Evolutionary conservation across 2,797 vertebrate species (phyloP).

Genomic region (Onychomys arenicola): DNA sequence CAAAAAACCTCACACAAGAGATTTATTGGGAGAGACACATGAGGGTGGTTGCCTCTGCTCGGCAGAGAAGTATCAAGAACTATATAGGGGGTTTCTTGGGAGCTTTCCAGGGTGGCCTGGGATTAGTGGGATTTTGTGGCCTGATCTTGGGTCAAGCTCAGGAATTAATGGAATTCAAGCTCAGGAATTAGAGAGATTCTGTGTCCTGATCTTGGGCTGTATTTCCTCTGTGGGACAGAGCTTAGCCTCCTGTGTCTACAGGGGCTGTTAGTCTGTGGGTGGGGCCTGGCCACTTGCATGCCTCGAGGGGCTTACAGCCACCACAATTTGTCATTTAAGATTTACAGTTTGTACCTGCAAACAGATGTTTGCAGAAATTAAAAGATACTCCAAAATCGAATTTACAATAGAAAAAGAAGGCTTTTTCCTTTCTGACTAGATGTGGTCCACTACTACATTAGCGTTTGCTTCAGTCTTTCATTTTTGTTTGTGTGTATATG

Average conservation of each 20-base stretch:
- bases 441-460: background rate
- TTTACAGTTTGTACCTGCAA: background rate
- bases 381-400: background rate
- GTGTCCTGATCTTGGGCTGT: background rate
- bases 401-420: background rate
- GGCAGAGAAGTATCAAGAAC: background rate
- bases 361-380: constrained; percentile 7
- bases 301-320: background rate
- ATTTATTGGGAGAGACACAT: background rate
- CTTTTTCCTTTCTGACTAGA: background rate
- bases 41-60: background rate
- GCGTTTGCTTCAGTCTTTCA: background rate
- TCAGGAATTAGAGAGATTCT: background rate
- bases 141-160: background rate
- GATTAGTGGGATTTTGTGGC: background rate
- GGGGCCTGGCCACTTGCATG: background rate
- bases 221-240: background rate
- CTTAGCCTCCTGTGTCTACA: background rate
- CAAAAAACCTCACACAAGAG: background rate
- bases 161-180: background rate
- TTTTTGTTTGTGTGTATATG: background rate
- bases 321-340: background rate
- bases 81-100: background rate
- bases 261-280: background rate
- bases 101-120: background rate